phyloP scores from a whole-genome alignment of 2,797 vertebrate species.

The Pantherophis vulpinus region DNA sequence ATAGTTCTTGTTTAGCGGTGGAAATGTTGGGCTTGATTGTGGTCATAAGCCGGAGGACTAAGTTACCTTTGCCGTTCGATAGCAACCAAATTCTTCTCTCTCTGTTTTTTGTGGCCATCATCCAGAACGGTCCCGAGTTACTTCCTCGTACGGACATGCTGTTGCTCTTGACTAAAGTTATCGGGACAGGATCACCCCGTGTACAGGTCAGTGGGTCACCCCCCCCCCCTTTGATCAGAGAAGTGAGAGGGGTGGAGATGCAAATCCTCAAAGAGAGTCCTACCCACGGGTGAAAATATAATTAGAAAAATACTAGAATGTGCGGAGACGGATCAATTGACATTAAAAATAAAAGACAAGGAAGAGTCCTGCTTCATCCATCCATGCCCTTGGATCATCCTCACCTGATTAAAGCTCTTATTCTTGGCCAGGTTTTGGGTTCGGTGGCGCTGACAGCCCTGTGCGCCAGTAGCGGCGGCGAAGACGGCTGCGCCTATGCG shows the following conservation, averaged over 20 bases:
- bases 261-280: neutral
- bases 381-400: neutral
- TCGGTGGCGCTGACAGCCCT: constrained; percentile 84
- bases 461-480: constrained; percentile 88
- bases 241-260: no score
- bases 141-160: constrained; percentile 93
- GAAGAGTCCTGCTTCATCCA: no score
- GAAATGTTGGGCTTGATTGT: neutral
- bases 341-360: no score
- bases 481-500: constrained; percentile 85
- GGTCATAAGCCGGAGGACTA: neutral
- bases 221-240: neutral
- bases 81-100: neutral
- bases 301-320: no score
- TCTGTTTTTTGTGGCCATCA: neutral
- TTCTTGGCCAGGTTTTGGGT: constrained; percentile 82
- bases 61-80: neutral
- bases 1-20: neutral
- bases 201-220: constrained; percentile 80
- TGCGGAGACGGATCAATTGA: no score
- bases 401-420: neutral
- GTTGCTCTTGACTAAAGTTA: constrained; percentile 83
- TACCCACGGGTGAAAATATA: no score
- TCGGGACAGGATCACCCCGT: constrained; percentile 84
- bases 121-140: constrained; percentile 90